Percentiles rank a stretch among this genome's conserved stretches.
These are phyloP conservation scores for Helogale parvula DNA, from an alignment of 2,113 vertebrate species.

Conservation along the genomic window DNA sequence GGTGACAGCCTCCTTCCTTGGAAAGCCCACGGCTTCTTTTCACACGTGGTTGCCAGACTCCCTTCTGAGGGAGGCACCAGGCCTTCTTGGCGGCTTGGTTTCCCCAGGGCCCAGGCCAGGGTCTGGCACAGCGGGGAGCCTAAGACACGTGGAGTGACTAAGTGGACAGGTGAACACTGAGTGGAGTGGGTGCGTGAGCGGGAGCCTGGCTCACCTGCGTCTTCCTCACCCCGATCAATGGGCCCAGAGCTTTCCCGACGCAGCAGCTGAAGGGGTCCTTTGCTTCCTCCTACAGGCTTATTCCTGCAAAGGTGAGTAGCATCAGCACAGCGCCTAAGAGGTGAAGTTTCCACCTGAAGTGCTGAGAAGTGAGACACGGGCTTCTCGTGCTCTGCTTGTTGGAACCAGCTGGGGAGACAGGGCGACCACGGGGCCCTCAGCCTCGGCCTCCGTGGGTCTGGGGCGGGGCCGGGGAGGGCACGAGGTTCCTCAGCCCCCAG, in stretches of 20 bases:
- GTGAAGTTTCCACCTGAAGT: no score
- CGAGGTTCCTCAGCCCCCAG: not conserved
- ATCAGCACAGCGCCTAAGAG: not conserved
- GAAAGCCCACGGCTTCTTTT: not conserved
- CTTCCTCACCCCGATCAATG: not conserved
- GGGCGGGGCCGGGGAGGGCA: not conserved
- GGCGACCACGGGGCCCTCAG: not conserved
- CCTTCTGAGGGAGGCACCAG: not conserved
- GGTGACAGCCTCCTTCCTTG: no score
- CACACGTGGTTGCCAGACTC: not conserved
- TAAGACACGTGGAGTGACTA: not conserved
- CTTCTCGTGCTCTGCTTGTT: fast-evolving
- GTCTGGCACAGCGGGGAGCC: not conserved
- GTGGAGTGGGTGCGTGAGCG: not conserved
- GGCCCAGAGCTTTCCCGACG: not conserved
- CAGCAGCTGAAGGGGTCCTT: not conserved
- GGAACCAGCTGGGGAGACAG: not conserved
- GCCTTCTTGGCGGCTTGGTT: not conserved
- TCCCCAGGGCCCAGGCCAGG: not conserved
- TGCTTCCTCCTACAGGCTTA: not conserved
- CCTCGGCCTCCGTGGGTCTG: not conserved
- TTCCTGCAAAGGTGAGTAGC: not conserved
- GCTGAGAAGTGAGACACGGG: no score
- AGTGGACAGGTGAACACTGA: not conserved
- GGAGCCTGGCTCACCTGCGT: not conserved